phyloP scores from a whole-genome alignment of 1,140 invertebrate species.

The Bradysia coprophila region DNA sequence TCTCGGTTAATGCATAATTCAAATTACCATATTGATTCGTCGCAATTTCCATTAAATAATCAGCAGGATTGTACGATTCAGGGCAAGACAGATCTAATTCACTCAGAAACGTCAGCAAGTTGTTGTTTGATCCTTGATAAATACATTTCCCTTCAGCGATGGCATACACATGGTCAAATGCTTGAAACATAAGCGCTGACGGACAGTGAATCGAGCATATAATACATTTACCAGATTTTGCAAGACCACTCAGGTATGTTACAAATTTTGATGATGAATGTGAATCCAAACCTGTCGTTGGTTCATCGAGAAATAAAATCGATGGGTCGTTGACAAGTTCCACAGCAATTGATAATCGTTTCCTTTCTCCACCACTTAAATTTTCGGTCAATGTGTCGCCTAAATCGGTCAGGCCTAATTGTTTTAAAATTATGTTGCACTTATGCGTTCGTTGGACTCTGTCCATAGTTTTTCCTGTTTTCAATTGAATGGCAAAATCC shows the following conservation, averaged over 20 bases:
- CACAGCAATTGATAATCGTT: slow-evolving; percentile 70
- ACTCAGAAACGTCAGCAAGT: slow-evolving; percentile 58
- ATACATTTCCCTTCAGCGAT: slow-evolving; percentile 64
- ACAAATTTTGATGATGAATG: slow-evolving; percentile 79
- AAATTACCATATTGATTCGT: slow-evolving; percentile 57
- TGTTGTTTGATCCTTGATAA: slow-evolving; percentile 54
- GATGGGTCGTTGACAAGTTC: slow-evolving; percentile 75
- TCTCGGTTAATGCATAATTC: slow-evolving; percentile 31
- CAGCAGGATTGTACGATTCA: slow-evolving; percentile 75
- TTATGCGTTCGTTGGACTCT: no score
- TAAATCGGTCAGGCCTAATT: slow-evolving; percentile 41
- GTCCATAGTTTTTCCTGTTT: slow-evolving; percentile 40
- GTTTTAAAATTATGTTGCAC: slow-evolving; percentile 52
- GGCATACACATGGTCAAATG: slow-evolving; percentile 79
- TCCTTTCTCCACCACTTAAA: slow-evolving; percentile 75
- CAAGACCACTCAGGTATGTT: slow-evolving; percentile 57
- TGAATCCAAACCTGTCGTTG: slow-evolving; percentile 85
- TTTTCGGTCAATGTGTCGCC: slow-evolving; percentile 43
- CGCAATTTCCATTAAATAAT: slow-evolving; percentile 76
- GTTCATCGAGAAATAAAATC: slow-evolving; percentile 83
- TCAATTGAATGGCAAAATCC: slow-evolving; percentile 70
- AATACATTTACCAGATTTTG: slow-evolving; percentile 72
- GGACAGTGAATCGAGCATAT: slow-evolving; percentile 90
- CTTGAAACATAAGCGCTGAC: slow-evolving; percentile 65
- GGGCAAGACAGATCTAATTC: slow-evolving; percentile 57